phyloP scores from a whole-genome alignment of 2,888 invertebrate species.

The Platerodrilus igneus region DNA sequence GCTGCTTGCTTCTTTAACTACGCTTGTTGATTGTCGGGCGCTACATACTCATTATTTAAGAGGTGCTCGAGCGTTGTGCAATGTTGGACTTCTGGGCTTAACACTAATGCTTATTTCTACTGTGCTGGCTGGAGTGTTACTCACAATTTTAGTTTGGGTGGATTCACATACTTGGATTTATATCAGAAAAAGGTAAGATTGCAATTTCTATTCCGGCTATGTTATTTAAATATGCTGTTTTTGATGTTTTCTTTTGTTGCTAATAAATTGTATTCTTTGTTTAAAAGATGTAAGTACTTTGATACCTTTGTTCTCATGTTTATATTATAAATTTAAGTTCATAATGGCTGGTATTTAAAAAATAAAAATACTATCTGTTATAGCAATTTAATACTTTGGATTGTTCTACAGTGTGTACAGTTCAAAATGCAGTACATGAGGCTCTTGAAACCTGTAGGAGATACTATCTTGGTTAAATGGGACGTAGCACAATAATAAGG shows the following conservation, averaged over 20 bases:
- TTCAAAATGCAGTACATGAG: too few relatives aligned
- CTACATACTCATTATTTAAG: conserved; percentile 78
- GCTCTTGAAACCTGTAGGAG: too few relatives aligned
- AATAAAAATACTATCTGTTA: too few relatives aligned
- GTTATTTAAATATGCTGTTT: not conserved
- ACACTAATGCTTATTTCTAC: conserved; percentile 84
- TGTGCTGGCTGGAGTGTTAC: conserved; percentile 79
- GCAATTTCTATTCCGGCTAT: too few relatives aligned
- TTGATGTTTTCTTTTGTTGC: not conserved
- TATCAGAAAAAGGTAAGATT: conserved; percentile 85
- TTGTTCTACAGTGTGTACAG: too few relatives aligned
- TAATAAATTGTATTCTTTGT: not conserved
- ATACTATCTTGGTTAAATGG: too few relatives aligned
- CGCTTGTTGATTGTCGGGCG: conserved; percentile 77
- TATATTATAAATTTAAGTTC: too few relatives aligned
- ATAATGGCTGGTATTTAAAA: too few relatives aligned
- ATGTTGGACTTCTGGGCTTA: conserved; percentile 74
- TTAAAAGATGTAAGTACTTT: not conserved
- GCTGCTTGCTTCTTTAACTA: conserved; percentile 61
- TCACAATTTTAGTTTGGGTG: conserved; percentile 89
- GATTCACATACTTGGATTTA: conserved; percentile 97
- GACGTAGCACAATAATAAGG: too few relatives aligned
- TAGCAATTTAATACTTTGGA: too few relatives aligned
- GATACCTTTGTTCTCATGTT: too few relatives aligned
- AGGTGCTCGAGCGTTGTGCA: conserved; percentile 77